Evolutionary conservation across 2,888 invertebrate genomes (phyloP).

Genomic region (Lymantria dispar): DNA sequence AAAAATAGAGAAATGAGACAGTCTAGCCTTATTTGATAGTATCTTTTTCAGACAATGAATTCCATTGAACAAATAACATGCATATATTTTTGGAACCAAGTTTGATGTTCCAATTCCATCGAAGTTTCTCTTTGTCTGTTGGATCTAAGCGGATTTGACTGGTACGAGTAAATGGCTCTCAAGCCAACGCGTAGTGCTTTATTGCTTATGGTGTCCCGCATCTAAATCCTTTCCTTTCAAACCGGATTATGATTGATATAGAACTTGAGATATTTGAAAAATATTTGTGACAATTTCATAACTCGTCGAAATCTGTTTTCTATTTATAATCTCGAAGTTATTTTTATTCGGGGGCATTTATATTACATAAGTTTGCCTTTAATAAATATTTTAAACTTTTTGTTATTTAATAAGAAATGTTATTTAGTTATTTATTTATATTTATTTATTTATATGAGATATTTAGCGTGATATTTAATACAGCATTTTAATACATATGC

Average conservation of each 20-base stretch:
- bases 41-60: too few relatives aligned
- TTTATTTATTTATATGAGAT: too few relatives aligned
- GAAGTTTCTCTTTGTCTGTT: slow-evolving; percentile 65
- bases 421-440: too few relatives aligned
- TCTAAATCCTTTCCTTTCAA: slow-evolving; percentile 29
- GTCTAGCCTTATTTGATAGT: too few relatives aligned
- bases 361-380: too few relatives aligned
- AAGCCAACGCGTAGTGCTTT: slow-evolving; percentile 53
- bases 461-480: too few relatives aligned
- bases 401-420: too few relatives aligned
- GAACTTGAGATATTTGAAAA: slow-evolving; percentile 20
- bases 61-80: too few relatives aligned
- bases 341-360: too few relatives aligned
- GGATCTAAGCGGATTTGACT: slow-evolving; percentile 58
- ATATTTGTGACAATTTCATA: slow-evolving; percentile 11
- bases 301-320: background rate
- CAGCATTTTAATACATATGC: too few relatives aligned
- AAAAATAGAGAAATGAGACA: too few relatives aligned
- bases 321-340: background rate
- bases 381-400: too few relatives aligned
- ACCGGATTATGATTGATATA: slow-evolving; percentile 26
- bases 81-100: slow-evolving; percentile 18
- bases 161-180: slow-evolving; percentile 39
- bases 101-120: slow-evolving; percentile 51
- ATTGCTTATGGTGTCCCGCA: slow-evolving; percentile 37